These are phyloP conservation scores for Dasypogon diadema DNA, from an alignment of 2,888 invertebrate genomes.

Conservation along the genomic window DNA sequence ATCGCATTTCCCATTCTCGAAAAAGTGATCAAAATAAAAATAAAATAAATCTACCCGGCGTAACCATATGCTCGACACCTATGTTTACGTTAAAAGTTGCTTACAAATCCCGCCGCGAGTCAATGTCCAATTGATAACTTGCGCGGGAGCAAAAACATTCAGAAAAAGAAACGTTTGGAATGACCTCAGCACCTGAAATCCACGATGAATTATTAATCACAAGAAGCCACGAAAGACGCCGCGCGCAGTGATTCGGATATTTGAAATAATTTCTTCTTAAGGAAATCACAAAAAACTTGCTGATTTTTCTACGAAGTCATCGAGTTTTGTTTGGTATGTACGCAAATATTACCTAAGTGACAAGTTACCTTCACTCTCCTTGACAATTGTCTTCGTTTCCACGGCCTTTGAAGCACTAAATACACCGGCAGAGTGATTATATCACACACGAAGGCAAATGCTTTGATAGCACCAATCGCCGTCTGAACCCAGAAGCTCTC, in stretches of 20 bases:
- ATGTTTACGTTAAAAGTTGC: conserved; percentile 4
- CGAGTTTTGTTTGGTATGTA: not conserved
- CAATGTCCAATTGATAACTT: conserved; percentile 13
- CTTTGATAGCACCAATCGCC: conserved; percentile 82
- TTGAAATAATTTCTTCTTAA: too few relatives aligned
- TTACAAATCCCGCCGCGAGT: not conserved
- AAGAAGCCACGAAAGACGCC: too few relatives aligned
- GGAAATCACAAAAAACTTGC: not conserved
- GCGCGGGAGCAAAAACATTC: not conserved
- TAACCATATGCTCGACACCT: not conserved
- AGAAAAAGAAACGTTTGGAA: not conserved
- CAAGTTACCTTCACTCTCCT: conserved; percentile 80
- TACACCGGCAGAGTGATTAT: conserved; percentile 92
- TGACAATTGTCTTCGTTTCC: conserved; percentile 83
- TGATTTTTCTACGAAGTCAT: not conserved
- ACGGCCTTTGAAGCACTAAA: conserved; percentile 87
- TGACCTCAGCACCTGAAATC: not conserved
- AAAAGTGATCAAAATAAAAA: not conserved
- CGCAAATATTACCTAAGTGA: not conserved
- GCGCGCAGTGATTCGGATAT: too few relatives aligned
- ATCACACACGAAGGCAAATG: conserved; percentile 88
- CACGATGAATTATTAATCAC: too few relatives aligned
- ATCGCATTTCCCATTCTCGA: not conserved
- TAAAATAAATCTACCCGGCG: not conserved
- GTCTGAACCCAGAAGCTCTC: conserved; percentile 78